These are phyloP conservation scores for Patagioenas fasciata DNA, from an alignment of 2,113 vertebrate species.

Conservation along the genomic window DNA sequence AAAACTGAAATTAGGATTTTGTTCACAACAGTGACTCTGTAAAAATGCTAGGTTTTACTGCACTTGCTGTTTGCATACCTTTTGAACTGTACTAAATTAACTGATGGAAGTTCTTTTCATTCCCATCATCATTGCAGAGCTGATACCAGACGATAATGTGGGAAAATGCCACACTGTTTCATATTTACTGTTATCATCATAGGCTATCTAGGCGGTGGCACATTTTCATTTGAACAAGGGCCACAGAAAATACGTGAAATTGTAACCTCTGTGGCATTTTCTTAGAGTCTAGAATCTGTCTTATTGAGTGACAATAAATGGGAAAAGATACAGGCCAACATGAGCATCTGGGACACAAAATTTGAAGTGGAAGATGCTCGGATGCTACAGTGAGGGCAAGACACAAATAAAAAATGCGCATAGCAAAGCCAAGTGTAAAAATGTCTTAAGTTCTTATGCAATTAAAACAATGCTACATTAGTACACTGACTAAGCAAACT, in stretches of 20 bases:
- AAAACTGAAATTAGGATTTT: not conserved
- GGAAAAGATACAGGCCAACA: not conserved
- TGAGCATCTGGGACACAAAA: not conserved
- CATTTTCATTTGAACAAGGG: not conserved
- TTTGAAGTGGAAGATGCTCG: not conserved
- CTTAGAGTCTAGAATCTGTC: not conserved
- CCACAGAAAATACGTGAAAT: not conserved
- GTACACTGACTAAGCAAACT: not conserved
- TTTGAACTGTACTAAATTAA: not conserved
- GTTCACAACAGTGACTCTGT: not conserved
- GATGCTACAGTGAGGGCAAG: not conserved
- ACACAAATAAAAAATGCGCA: not conserved
- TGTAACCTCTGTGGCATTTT: not conserved
- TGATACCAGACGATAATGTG: not conserved
- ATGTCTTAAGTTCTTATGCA: not conserved
- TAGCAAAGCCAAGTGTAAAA: not conserved
- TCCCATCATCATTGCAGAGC: not conserved
- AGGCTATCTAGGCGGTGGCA: not conserved
- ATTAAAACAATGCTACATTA: not conserved
- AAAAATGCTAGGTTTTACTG: not conserved
- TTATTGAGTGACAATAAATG: not conserved
- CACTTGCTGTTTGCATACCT: not conserved
- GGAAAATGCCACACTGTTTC: not conserved
- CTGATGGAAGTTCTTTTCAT: not conserved
- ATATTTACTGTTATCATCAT: not conserved